Percentiles rank a stretch among this genome's conserved stretches.
Evolutionary conservation across 2,888 invertebrate genomes (phyloP).

Genomic region (Mantis religiosa): DNA sequence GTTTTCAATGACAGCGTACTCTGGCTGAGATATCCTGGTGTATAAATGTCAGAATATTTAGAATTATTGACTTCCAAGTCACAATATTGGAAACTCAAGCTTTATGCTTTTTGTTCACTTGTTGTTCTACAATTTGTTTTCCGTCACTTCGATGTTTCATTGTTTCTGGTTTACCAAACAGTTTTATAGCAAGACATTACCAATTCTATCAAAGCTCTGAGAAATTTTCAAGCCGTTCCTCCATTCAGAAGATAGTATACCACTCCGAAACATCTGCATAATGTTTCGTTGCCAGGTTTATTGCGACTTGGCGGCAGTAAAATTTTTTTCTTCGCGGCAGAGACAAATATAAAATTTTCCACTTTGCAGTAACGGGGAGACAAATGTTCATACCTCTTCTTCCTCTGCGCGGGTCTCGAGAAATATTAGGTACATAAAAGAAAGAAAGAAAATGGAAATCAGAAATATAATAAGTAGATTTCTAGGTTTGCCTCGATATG

Average conservation of each 20-base stretch:
- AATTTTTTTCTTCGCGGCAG: not conserved
- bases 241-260: not conserved
- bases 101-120: too few species aligned
- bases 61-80: too few species aligned
- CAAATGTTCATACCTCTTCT: not conserved
- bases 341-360: not conserved
- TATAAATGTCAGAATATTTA: too few species aligned
- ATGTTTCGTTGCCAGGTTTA: not conserved
- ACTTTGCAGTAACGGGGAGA: not conserved
- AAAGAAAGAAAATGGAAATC: not conserved
- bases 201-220: not conserved
- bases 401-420: not conserved
- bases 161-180: not conserved
- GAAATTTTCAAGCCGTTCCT: not conserved
- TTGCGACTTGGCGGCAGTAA: not conserved
- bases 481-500: not conserved
- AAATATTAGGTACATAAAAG: not conserved
- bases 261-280: not conserved
- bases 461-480: not conserved
- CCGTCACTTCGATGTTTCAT: not conserved
- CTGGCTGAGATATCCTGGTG: too few species aligned
- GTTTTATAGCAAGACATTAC: not conserved
- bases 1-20: too few species aligned
- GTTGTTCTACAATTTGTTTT: not conserved
- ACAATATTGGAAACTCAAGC: too few species aligned